Evolutionary conservation across 2,888 invertebrate genomes (phyloP).

Genomic region (Euplagia quadripunctaria): DNA sequence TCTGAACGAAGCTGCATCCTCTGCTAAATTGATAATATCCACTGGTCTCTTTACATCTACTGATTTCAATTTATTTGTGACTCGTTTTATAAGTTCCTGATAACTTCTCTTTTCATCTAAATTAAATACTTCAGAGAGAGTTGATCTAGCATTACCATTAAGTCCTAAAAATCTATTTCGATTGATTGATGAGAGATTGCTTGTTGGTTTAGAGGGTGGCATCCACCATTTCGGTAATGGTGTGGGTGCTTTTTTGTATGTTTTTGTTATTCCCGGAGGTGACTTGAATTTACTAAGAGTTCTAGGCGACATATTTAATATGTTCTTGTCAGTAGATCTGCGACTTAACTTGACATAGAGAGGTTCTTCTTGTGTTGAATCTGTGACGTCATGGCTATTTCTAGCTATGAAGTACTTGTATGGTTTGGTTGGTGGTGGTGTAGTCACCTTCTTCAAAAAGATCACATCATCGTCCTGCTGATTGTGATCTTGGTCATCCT

Average conservation of each 20-base stretch:
- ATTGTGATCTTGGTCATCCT: slow-evolving; percentile 62
- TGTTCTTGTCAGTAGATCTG: slow-evolving; percentile 64
- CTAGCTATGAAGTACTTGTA: slow-evolving; percentile 68
- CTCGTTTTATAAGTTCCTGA: slow-evolving; percentile 83
- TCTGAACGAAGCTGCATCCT: slow-evolving; percentile 73
- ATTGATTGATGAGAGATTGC: slow-evolving; percentile 62
- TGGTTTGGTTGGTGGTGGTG: slow-evolving; percentile 67
- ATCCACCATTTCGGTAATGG: slow-evolving; percentile 72
- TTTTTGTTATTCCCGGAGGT: slow-evolving; percentile 74
- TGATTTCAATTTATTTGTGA: slow-evolving; percentile 67
- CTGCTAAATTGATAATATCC: slow-evolving; percentile 72
- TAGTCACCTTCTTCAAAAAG: slow-evolving; percentile 73
- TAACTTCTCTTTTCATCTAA: slow-evolving; percentile 87
- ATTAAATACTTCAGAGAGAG: slow-evolving; percentile 84
- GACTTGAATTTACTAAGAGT: slow-evolving; percentile 72
- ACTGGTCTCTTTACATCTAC: slow-evolving; percentile 58
- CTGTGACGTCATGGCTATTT: slow-evolving; percentile 53
- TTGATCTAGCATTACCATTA: slow-evolving; percentile 73
- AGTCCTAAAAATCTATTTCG: slow-evolving; percentile 67
- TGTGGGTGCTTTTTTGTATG: slow-evolving; percentile 70
- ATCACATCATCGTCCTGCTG: slow-evolving; percentile 74
- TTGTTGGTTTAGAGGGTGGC: slow-evolving; percentile 61
- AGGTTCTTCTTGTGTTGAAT: slow-evolving; percentile 61
- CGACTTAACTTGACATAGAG: slow-evolving; percentile 67
- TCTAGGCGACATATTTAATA: slow-evolving; percentile 65